Percentiles rank a stretch among this genome's conserved stretches.
phyloP scores from a whole-genome alignment of 2,888 invertebrate genomes.

The Anaspis maculata region DNA sequence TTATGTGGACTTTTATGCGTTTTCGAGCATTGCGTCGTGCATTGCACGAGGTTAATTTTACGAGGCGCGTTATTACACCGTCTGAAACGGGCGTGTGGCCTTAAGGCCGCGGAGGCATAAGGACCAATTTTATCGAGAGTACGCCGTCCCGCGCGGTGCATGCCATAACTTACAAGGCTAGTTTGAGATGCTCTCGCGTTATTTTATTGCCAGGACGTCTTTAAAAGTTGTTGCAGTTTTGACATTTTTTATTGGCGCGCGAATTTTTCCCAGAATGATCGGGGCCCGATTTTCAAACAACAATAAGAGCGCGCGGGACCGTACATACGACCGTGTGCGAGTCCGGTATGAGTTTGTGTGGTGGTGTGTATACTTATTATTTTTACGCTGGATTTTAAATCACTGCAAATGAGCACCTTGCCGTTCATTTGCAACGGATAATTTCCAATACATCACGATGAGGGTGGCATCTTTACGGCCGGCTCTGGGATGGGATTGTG shows the following conservation, averaged over 20 bases:
- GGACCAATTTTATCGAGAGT: slow-evolving; percentile 17
- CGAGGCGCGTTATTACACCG: slow-evolving; percentile 34
- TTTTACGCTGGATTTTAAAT: too few species aligned
- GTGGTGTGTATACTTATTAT: too few species aligned
- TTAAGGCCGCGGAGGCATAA: slow-evolving; percentile 17
- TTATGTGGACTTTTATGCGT: slow-evolving; percentile 42
- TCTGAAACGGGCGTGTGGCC: slow-evolving; percentile 6
- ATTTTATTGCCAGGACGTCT: slow-evolving; percentile 30
- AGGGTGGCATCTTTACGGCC: too few species aligned
- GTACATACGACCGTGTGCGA: too few species aligned
- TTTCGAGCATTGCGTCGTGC: slow-evolving; percentile 36
- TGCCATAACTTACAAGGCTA: slow-evolving; percentile 36
- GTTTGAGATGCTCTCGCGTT: slow-evolving; percentile 33
- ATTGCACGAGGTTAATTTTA: slow-evolving; percentile 37
- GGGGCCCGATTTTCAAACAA: slow-evolving; percentile 16
- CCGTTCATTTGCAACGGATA: too few species aligned
- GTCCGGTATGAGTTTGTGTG: too few species aligned
- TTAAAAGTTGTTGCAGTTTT: slow-evolving; percentile 35
- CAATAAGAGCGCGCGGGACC: slow-evolving; percentile 4
- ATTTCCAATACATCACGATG: too few species aligned
- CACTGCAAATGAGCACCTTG: too few species aligned
- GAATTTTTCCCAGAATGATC: slow-evolving; percentile 27
- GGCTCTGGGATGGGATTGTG: too few species aligned
- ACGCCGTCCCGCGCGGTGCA: slow-evolving; percentile 19
- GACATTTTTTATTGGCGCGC: slow-evolving; percentile 30